phyloP scores from a whole-genome alignment of 2,113 vertebrate species.

The Dinomys branickii region DNA sequence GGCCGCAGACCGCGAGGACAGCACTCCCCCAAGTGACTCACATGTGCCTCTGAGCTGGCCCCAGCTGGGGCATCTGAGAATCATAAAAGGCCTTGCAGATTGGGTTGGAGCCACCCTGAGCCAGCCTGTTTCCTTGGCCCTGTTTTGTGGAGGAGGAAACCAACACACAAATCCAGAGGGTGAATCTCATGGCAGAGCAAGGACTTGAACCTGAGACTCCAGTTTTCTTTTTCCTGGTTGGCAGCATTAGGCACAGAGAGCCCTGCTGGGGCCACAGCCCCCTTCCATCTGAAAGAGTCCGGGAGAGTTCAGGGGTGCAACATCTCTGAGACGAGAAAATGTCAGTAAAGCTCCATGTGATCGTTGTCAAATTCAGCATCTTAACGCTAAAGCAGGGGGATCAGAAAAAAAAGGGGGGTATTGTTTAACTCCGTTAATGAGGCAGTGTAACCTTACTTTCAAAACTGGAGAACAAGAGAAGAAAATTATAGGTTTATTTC shows the following conservation, averaged over 20 bases:
- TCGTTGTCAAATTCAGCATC: neutral
- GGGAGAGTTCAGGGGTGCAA: neutral
- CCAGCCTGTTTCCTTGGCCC: rapidly evolving
- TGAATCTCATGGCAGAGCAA: neutral
- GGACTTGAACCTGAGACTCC: neutral
- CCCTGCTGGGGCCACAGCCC: neutral
- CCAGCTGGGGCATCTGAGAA: neutral
- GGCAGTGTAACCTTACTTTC: neutral
- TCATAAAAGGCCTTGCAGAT: neutral
- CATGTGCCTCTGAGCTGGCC: neutral
- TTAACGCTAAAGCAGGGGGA: slow-evolving; percentile 18
- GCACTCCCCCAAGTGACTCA: rapidly evolving
- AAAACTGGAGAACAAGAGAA: slow-evolving; percentile 37
- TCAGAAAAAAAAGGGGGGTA: neutral
- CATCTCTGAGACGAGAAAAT: neutral
- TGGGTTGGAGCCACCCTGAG: neutral
- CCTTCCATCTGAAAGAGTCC: neutral
- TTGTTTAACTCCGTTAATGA: neutral
- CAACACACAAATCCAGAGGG: neutral
- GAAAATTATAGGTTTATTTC: slow-evolving; percentile 43
- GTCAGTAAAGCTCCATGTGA: neutral
- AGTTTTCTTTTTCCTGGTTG: neutral
- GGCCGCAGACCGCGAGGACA: neutral
- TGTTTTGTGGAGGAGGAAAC: neutral
- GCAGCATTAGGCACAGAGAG: too few relatives aligned